phyloP scores from a whole-genome alignment of 1,140 invertebrate genomes.

The Procambarus clarkii region DNA sequence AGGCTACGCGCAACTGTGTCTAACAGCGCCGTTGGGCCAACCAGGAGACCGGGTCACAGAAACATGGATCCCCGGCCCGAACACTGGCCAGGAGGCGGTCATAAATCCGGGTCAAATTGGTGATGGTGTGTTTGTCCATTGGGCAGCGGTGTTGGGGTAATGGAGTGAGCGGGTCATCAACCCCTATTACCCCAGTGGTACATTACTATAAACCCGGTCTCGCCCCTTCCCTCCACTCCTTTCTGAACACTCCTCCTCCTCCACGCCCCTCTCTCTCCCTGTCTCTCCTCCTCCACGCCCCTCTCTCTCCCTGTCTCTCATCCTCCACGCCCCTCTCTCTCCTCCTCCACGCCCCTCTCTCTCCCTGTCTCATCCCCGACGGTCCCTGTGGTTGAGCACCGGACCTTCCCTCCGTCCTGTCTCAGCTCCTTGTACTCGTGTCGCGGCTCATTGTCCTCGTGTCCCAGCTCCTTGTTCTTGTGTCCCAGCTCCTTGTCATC shows the following conservation, averaged over 20 bases:
- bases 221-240: not conserved
- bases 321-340: not conserved
- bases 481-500: too few species aligned
- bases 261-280: not conserved
- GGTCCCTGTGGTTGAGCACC: too few species aligned
- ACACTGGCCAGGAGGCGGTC: not conserved
- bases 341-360: not conserved
- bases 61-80: too few species aligned
- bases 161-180: slow-evolving; percentile 1
- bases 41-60: too few species aligned
- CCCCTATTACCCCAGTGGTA: not conserved
- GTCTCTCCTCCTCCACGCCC: not conserved
- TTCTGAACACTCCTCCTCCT: not conserved
- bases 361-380: too few species aligned
- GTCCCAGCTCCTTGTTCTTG: too few species aligned
- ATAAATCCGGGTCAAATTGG: slow-evolving; percentile 10
- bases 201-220: not conserved
- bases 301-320: not conserved
- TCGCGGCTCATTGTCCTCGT: too few species aligned
- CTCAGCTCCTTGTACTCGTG: too few species aligned
- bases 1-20: too few species aligned
- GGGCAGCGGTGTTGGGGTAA: not conserved
- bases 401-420: not conserved
- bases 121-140: not conserved
- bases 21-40: too few species aligned